phyloP scores from a whole-genome alignment of 2,888 invertebrate genomes.

The Micoletzkya japonica region DNA sequence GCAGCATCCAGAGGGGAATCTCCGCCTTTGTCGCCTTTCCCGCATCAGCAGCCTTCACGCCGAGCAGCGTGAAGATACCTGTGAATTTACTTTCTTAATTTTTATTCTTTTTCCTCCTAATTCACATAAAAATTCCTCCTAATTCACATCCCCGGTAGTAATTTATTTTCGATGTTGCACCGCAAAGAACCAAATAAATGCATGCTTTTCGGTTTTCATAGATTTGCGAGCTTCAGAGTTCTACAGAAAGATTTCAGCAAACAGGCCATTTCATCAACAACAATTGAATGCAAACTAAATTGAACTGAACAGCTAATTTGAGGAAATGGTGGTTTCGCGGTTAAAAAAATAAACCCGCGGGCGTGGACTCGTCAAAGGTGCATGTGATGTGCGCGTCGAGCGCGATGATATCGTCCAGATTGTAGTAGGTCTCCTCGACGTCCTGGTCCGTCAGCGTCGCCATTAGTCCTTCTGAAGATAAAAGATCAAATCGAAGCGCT shows the following conservation, averaged over 20 bases:
- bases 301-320: no score
- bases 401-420: constrained; percentile 19
- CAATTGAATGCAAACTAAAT: neutral
- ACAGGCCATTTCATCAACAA: neutral
- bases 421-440: constrained; percentile 17
- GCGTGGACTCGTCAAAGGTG: constrained; percentile 15
- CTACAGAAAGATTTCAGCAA: no score
- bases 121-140: neutral
- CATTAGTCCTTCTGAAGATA: neutral
- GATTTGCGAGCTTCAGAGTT: constrained; percentile 29
- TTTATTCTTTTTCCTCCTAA: no score
- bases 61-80: constrained; percentile 21
- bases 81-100: no score
- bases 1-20: constrained; percentile 22
- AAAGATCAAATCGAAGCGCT: neutral
- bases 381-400: constrained; percentile 23
- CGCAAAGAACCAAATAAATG: no score
- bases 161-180: no score
- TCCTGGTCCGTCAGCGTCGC: constrained; percentile 15
- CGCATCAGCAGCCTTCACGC: constrained; percentile 7
- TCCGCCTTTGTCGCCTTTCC: constrained; percentile 25
- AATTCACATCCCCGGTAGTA: no score
- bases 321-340: no score
- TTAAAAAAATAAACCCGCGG: no score
- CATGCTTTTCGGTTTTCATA: constrained; percentile 28